These are phyloP conservation scores for Hapalemur alaotrensis DNA, from an alignment of 2,797 vertebrate species.

Conservation along the genomic window DNA sequence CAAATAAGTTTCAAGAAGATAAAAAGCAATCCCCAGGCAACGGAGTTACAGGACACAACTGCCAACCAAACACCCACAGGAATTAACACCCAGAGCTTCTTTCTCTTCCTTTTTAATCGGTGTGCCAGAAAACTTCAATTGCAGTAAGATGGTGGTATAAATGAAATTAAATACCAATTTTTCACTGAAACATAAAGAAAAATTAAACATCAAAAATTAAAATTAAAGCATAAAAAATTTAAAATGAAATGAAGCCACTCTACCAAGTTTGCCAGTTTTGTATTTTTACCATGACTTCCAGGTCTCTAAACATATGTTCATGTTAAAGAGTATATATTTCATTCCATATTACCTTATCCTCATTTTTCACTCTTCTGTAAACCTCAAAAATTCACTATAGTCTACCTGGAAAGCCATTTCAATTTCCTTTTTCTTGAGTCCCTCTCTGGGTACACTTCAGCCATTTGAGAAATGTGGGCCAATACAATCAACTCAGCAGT, in stretches of 20 bases:
- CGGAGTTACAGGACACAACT: background rate
- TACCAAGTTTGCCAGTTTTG: constrained; percentile 1
- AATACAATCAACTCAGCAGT: background rate
- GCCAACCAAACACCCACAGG: background rate
- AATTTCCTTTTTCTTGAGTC: background rate
- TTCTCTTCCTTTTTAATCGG: constrained; percentile 33
- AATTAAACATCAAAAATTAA: constrained; percentile 57
- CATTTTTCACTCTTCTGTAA: background rate
- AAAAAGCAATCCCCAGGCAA: constrained; percentile 2
- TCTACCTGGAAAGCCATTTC: background rate
- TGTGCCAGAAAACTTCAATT: background rate
- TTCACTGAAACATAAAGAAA: constrained; percentile 6
- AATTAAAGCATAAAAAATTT: constrained; percentile 54
- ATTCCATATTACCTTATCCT: background rate
- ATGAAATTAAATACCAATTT: constrained; percentile 23
- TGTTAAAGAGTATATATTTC: background rate
- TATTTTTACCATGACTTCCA: background rate
- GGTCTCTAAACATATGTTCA: constrained; percentile 50
- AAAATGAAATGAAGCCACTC: constrained; percentile 37
- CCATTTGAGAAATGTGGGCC: background rate
- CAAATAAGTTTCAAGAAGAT: constrained; percentile 23
- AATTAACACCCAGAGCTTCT: background rate
- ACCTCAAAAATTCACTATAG: background rate
- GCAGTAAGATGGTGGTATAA: background rate
- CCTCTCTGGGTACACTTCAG: background rate